Evolutionary conservation across 2,797 vertebrate genomes (phyloP), one percentile per base, ranked within the genome.

Genomic region (Sarcophilus harrisii): DNA sequence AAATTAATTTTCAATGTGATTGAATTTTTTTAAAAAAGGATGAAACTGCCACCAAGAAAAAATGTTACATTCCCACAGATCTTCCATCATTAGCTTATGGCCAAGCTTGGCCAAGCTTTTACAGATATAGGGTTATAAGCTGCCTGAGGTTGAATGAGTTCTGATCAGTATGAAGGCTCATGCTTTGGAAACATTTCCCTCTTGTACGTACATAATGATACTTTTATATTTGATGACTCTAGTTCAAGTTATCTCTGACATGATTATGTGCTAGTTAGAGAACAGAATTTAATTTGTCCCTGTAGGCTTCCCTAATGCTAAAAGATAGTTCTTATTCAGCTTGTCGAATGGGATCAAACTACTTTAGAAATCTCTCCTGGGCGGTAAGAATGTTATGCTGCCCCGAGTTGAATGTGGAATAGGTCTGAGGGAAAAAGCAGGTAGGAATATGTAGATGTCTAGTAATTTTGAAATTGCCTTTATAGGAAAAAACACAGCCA

Each of bases 261-360:
- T 32, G 32, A 57, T 90, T 92, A 60, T 91, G 57, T 96, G 32
- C 95, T 66, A 90, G 38, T 91, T 93, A 95, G 92, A 94, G 60
- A 93, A 45, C n/a, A 96, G n/a, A 95, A 90, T 90, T 95, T 92
- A 91, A 49, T 96, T 90, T 96, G 92, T 95, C 91, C 93, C 45
- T 95, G 1, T 62, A 94, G 93, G 27, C 58, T 91, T 92, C 93
- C 62, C 87, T 95, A 38, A 93, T 89, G 81, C 92, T 96, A 94
- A 95, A 93, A 94, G 90, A n/a, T 62, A 59, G 90, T 93, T 93
- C 45, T 95, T 94, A 87, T 21, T 95, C 60, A 90, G 2, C 4
- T 62, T 92, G 54, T 92, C 93, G 93, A 2, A 45, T 62, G 90
- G 49, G 27, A 87, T 94, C 90, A 93, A 32, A 81, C 89, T 95